A percentile compares a stretch with the other conserved stretches of the same genome.
Evolutionary conservation across 2,888 invertebrate species (phyloP).

Genomic region (Linnaemya tessellans): DNA sequence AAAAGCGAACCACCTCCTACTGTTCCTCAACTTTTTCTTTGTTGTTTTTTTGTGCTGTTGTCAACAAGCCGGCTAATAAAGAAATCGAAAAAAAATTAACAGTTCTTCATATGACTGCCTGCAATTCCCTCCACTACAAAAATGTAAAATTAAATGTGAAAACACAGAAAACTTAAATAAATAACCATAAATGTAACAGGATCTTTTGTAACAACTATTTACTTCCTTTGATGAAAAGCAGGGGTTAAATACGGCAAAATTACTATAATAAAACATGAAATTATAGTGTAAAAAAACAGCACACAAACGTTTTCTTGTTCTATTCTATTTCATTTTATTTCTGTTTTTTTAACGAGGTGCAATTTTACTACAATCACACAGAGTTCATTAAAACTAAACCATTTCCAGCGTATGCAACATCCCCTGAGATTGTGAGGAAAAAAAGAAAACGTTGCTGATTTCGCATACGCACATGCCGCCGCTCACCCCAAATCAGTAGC

Average conservation of each 20-base stretch:
- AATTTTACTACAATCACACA: slow-evolving; percentile 15
- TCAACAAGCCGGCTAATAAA: slow-evolving; percentile 68
- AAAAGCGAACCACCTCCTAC: slow-evolving; percentile 47
- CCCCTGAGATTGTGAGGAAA: slow-evolving; percentile 56
- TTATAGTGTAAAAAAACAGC: slow-evolving; percentile 37
- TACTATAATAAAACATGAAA: slow-evolving; percentile 67
- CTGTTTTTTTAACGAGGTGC: slow-evolving; percentile 38
- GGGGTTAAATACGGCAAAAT: slow-evolving; percentile 58
- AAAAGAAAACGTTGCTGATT: slow-evolving; percentile 33
- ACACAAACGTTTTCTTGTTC: slow-evolving; percentile 3
- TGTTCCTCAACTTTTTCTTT: slow-evolving; percentile 32
- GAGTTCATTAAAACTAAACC: slow-evolving; percentile 70
- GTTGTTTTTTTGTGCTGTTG: background rate
- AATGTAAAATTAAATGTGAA: slow-evolving; percentile 56
- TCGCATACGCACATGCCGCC: slow-evolving; percentile 6
- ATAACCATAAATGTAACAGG: slow-evolving; percentile 64
- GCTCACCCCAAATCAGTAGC: slow-evolving; percentile 49
- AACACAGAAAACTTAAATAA: slow-evolving; percentile 34
- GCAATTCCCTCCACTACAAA: slow-evolving; percentile 25
- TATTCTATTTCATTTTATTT: too few species aligned
- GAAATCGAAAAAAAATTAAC: slow-evolving; percentile 26
- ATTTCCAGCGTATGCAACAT: slow-evolving; percentile 44
- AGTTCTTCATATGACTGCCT: too few species aligned
- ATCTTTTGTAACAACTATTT: slow-evolving; percentile 43
- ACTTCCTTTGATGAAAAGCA: slow-evolving; percentile 4